Evolutionary conservation across 2,113 vertebrate genomes (phyloP).

Genomic region (Myrmophylax atrothorax): DNA sequence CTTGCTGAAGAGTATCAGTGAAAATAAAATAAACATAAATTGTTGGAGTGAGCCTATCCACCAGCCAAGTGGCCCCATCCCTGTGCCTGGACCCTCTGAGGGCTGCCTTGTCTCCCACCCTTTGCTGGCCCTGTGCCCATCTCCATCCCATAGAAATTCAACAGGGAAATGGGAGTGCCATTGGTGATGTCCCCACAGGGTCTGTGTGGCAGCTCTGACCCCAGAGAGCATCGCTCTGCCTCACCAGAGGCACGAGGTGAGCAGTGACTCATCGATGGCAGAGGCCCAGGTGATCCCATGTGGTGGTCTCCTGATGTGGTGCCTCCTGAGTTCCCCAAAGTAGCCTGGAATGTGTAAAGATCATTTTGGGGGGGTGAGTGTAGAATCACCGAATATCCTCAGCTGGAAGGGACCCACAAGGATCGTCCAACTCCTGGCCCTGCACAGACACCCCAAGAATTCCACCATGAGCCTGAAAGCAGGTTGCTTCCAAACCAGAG

Average conservation of each 20-base stretch:
- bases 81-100: rapidly evolving
- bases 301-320: background rate
- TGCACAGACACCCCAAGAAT: background rate
- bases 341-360: background rate
- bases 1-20: background rate
- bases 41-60: background rate
- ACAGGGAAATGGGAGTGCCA: background rate
- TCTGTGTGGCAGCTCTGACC: background rate
- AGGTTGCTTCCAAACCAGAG: background rate
- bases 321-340: background rate
- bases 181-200: background rate
- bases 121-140: background rate
- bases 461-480: background rate
- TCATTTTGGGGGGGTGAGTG: background rate
- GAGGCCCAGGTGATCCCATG: background rate
- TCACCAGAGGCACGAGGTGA: rapidly evolving
- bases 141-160: background rate
- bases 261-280: background rate
- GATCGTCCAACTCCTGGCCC: background rate
- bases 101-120: background rate
- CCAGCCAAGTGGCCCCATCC: background rate
- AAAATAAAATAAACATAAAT: background rate
- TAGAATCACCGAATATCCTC: background rate
- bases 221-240: background rate
- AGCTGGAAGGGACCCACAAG: background rate